Evolutionary conservation across 2,888 invertebrate species (phyloP).

Genomic region (Bibio marci): DNA sequence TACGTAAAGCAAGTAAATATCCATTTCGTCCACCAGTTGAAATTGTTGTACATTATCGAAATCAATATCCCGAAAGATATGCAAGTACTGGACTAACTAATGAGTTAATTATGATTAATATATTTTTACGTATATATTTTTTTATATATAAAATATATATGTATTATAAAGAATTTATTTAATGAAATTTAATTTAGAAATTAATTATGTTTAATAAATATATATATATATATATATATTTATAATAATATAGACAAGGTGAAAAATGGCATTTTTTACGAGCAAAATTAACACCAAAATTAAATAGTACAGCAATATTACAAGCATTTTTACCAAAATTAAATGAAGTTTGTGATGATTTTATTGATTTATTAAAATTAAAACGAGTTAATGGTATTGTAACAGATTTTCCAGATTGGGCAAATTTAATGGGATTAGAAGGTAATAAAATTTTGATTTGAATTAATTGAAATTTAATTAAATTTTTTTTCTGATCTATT

Average conservation of each 20-base stretch:
- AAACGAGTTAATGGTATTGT: conserved; percentile 38
- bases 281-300: conserved; percentile 50
- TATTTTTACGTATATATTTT: neutral
- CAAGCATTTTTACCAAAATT: conserved; percentile 57
- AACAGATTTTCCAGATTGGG: conserved; percentile 48
- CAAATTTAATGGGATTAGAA: conserved; percentile 65
- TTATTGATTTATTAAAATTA: conserved; percentile 44
- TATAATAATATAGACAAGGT: conserved; percentile 40
- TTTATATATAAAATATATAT: too few relatives aligned
- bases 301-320: conserved; percentile 60
- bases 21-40: conserved; percentile 71
- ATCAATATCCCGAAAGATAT: conserved; percentile 58
- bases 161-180: too few relatives aligned
- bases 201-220: too few relatives aligned
- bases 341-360: conserved; percentile 60
- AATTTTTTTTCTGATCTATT: conserved; percentile 28
- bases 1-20: conserved; percentile 53
- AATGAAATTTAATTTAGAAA: too few relatives aligned
- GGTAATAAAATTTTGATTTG: conserved; percentile 34
- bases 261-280: conserved; percentile 61
- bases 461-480: conserved; percentile 14
- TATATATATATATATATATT: too few relatives aligned
- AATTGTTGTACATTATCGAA: conserved; percentile 58
- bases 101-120: conserved; percentile 45
- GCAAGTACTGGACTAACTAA: conserved; percentile 67